Base-by-base conservation (phyloP, 2,113 vertebrate genomes). In the Laterallus jamaicensis region DNA sequence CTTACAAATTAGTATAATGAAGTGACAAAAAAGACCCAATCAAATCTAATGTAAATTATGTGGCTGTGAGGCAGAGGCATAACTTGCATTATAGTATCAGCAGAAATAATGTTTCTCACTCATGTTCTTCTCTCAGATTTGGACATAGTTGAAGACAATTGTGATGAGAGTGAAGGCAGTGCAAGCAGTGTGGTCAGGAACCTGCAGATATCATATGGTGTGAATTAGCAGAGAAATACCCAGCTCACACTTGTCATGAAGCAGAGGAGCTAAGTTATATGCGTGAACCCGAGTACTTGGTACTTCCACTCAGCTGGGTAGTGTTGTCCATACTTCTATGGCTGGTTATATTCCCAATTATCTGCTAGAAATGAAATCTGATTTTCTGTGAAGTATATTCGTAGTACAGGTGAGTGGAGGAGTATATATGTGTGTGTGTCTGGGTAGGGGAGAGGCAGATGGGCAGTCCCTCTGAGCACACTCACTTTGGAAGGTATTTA, bases 201-300 rank as follows among this genome's bases (percentile, higher is more conserved):
- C n/a, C 37, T 71, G 24, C 15, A 71, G 54, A 11, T 59, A 59
- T 82, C 42, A 21, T 35, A 15, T 2, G 0, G 40, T 29, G 31
- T 58, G 42, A 59, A 50, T 26, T 66, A 85, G 83, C n/a, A 64
- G 67, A 60, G 49, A 55, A 40, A 80, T 31, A 69, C 9, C 28
- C 76, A 68, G 54, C 49, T 95, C 21, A n/a, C 31, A 4, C 14
- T 75, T 32, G 26, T 44, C 37, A 31, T 88, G n/a, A 32, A 70
- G 68, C 42, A 71, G 55, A 69, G 55, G 68, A 92, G 47, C 42
- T 55, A 59, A 40, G 37, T 73, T 35, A 50, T 42, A 40, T 2
- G 1, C 4, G 0, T 6, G 29, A 49, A 77, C 54, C 4, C 21
- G 68, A n/a, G 28, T 16, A 5, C 11, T 5, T 5, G 6, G 18